Percentiles rank a stretch among this genome's conserved stretches.
Evolutionary conservation across 2,888 invertebrate genomes (phyloP).

Genomic region (Ophioninae sp.): DNA sequence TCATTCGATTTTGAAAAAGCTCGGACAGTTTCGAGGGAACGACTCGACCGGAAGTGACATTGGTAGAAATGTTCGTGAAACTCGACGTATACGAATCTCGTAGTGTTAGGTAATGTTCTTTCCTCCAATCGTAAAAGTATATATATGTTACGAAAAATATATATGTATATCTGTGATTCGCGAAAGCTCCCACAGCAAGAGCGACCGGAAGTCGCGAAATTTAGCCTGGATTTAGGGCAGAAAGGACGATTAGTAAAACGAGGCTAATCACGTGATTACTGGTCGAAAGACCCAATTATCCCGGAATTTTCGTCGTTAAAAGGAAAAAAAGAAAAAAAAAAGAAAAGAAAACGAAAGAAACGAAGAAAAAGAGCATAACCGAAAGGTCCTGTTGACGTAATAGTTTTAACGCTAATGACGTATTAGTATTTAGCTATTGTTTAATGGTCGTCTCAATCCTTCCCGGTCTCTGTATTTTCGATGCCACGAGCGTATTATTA

Average conservation of each 20-base stretch:
- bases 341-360: too few species aligned
- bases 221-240: slow-evolving; percentile 4
- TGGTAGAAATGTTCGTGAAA: slow-evolving; percentile 11
- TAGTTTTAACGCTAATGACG: slow-evolving; percentile 22
- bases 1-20: background rate
- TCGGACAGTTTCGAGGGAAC: background rate
- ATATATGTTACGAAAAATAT: background rate
- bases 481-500: slow-evolving; percentile 31
- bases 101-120: background rate
- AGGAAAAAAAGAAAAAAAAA: background rate
- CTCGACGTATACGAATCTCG: slow-evolving; percentile 8
- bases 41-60: background rate
- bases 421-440: slow-evolving; percentile 11
- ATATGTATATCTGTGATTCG: slow-evolving; percentile 51
- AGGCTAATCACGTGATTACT: background rate
- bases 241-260: slow-evolving; percentile 4
- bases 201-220: slow-evolving; percentile 40
- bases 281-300: background rate
- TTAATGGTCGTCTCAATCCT: slow-evolving; percentile 37
- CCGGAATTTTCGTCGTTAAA: too few species aligned
- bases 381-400: slow-evolving; percentile 15
- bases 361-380: background rate
- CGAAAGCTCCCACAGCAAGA: slow-evolving; percentile 58
- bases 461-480: slow-evolving; percentile 46
- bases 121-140: slow-evolving; percentile 5